A percentile compares a stretch with the other conserved stretches of the same genome.
These are phyloP conservation scores for Berghia stephanieae DNA, from an alignment of 1,140 invertebrate species.

Conservation along the genomic window DNA sequence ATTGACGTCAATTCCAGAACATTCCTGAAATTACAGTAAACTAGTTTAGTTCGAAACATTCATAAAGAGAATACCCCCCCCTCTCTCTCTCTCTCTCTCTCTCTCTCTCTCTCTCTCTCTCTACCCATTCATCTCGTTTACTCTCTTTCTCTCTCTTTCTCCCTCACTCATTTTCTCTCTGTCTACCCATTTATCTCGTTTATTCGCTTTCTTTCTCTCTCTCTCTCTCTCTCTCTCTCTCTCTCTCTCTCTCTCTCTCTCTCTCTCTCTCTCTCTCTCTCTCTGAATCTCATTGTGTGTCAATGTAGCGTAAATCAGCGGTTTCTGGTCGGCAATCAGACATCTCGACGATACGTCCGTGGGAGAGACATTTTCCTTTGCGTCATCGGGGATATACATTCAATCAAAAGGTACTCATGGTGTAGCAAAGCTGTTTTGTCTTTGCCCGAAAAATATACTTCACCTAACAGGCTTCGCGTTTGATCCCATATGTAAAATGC, in stretches of 20 bases:
- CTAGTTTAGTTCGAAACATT: background rate
- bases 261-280: conserved; percentile 11
- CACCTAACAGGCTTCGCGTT: background rate
- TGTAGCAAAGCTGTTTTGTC: background rate
- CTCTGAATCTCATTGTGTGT: background rate
- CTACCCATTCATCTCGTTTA: background rate
- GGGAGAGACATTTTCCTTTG: background rate
- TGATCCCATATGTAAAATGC: too few relatives aligned
- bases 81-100: background rate
- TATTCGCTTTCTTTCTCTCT: background rate
- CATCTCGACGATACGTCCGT: background rate
- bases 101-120: background rate
- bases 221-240: conserved; percentile 14
- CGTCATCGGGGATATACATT: background rate
- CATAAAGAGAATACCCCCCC: background rate
- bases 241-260: background rate
- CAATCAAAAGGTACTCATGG: background rate
- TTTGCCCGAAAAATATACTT: background rate
- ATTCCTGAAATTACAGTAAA: too few relatives aligned
- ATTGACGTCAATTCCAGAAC: too few relatives aligned
- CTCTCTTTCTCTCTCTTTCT: conserved; percentile 23
- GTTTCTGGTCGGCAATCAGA: background rate
- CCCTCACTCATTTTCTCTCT: background rate
- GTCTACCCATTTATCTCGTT: background rate
- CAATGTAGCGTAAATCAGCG: conserved; percentile 1